Percentiles rank a stretch among this genome's conserved stretches.
These are phyloP conservation scores for Mythimna impura DNA, from an alignment of 2,888 invertebrate genomes.

Conservation along the genomic window DNA sequence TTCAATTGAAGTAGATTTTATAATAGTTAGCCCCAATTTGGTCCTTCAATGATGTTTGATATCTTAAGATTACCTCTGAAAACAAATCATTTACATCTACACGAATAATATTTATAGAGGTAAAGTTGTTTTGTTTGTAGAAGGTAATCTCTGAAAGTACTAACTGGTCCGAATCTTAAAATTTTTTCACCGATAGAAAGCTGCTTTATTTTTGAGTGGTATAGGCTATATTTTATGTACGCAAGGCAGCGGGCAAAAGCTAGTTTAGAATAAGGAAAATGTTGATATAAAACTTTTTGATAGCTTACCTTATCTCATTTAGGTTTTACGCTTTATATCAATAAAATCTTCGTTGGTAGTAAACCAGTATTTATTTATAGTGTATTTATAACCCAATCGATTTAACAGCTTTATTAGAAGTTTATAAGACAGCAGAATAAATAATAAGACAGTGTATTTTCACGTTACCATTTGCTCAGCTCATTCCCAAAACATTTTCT, in stretches of 20 bases:
- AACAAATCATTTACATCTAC: not conserved
- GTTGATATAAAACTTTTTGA: not conserved
- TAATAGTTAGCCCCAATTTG: too few relatives aligned
- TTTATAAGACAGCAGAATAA: too few relatives aligned
- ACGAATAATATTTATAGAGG: too few relatives aligned
- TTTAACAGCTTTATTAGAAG: constrained; percentile 25
- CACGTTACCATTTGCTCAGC: not conserved
- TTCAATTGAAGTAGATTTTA: not conserved
- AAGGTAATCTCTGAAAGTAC: too few relatives aligned
- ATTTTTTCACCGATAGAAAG: too few relatives aligned
- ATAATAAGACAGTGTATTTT: constrained; percentile 12
- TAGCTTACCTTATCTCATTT: not conserved
- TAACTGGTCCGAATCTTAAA: too few relatives aligned
- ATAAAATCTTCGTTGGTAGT: constrained; percentile 18
- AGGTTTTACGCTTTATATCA: constrained; percentile 21
- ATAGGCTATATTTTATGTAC: too few relatives aligned
- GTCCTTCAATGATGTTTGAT: too few relatives aligned
- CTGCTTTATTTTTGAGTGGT: too few relatives aligned
- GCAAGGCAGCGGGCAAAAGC: too few relatives aligned
- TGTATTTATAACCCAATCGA: constrained; percentile 30
- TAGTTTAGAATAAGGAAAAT: not conserved
- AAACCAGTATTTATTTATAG: constrained; percentile 22
- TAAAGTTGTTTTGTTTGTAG: too few relatives aligned
- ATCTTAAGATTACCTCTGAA: not conserved
- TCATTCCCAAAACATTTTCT: constrained; percentile 7